A percentile compares a stretch with the other conserved stretches of the same genome.
Conservation (phyloP, 2,797 vertebrate genomes). For the Geotria australis region DNA sequence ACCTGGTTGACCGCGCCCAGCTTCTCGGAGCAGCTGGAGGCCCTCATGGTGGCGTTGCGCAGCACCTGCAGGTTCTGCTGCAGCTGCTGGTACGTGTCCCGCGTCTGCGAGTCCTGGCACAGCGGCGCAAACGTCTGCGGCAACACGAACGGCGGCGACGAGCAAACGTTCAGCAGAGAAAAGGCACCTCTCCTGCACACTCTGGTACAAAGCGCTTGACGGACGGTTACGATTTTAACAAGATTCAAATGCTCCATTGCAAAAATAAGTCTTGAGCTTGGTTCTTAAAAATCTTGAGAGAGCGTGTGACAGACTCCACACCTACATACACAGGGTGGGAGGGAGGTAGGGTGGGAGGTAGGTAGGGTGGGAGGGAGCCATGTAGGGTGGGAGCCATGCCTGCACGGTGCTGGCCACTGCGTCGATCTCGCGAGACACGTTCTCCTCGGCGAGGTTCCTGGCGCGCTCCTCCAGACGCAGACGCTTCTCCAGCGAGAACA, state of each 20-base stretch:
- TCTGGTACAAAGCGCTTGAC: no score
- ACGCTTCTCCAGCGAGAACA: conserved; percentile 82
- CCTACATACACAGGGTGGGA: no score
- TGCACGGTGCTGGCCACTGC: background rate
- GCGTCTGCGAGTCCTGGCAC: conserved; percentile 37
- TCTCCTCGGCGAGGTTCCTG: conserved; percentile 68
- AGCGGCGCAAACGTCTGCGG: background rate
- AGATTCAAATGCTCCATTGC: no score
- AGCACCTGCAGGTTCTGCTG: conserved; percentile 58
- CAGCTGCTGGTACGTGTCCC: conserved; percentile 59
- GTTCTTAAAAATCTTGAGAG: no score
- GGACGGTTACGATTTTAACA: no score
- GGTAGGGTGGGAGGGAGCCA: no score
- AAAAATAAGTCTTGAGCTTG: no score
- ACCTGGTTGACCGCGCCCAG: conserved; percentile 88
- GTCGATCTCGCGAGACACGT: conserved; percentile 50
- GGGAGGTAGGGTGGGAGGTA: no score
- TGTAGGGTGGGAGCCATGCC: background rate
- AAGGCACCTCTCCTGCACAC: no score
- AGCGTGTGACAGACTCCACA: no score
- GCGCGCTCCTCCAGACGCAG: conserved; percentile 68
- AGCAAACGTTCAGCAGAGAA: no score
- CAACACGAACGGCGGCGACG: background rate
- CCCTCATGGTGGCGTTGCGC: conserved; percentile 38
- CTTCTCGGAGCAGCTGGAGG: conserved; percentile 77